Evolutionary conservation across 2,113 vertebrate species (phyloP), one percentile per base, ranked within the genome.

Genomic region (Hipposideros armiger): DNA sequence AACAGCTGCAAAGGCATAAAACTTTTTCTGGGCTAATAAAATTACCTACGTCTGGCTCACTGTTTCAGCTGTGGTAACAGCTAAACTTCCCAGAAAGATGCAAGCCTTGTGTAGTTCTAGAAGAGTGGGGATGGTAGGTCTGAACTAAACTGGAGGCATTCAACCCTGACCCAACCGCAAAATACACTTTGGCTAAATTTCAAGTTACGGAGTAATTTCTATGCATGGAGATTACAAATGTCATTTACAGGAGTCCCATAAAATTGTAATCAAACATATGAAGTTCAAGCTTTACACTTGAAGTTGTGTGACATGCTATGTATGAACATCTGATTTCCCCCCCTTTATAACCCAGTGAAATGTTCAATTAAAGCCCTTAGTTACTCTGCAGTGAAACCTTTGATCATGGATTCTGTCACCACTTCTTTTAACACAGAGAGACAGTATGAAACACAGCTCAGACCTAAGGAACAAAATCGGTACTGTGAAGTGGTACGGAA

Each of bases 11-110:
- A 60, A 82, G 50, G 67, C 1, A 0, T 64, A 45, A 67, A 70
- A 92, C 86, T 95, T 94, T 70, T 81, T 87, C 88, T 88, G 97
- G 78, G 96, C 94, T 95, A 95, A 91, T 92, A 96, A 91, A 92
- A 96, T 88, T 88, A 92, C 82, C 93, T 92, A 92, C 78, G 73
- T 88, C 95, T 93, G 82, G 81, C 81, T 78, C 60, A 72, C 20
- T 69, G 45, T 50, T 72, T 95, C 94, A 85, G 62, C 93, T 92
- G 32, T 50, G 58, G 89, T 62, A 74, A 60, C 77, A 84, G 81
- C 87, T 77, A 95, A 66, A 69, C 52, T 78, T 90, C 66, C 77
- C 72, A 94, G 67, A 78, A 93, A 94, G 96, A 84, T 26, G 30
- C n/a, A 80, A 92, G 83, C 20, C 67, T 73, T 15, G 1, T 50